Conservation (phyloP, 1,140 invertebrate species). For the Drosophila mauritiana region DNA sequence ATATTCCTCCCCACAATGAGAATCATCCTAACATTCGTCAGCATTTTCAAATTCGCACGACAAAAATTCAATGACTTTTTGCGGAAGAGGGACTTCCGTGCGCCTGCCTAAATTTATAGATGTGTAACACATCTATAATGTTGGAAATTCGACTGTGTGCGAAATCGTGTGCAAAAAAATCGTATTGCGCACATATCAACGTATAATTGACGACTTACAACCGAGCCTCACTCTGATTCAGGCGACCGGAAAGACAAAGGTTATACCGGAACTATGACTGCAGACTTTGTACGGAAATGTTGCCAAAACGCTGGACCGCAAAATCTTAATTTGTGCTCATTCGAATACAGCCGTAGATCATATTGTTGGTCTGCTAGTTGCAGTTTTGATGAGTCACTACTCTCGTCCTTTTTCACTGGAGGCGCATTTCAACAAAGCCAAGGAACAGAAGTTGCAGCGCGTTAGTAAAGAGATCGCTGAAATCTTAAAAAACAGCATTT, state of each 20-base stretch:
- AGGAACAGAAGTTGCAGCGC: slow-evolving; percentile 13
- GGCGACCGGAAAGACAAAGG: slow-evolving; percentile 90
- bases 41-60: too few relatives aligned
- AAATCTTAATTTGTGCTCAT: slow-evolving; percentile 91
- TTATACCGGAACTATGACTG: slow-evolving; percentile 88
- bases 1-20: too few relatives aligned
- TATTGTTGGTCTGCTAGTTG: slow-evolving; percentile 29
- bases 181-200: slow-evolving; percentile 78
- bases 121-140: too few relatives aligned
- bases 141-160: too few relatives aligned
- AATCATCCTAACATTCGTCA: too few relatives aligned
- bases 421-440: neutral
- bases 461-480: slow-evolving; percentile 35
- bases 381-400: slow-evolving; percentile 6
- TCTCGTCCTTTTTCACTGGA: slow-evolving; percentile 29
- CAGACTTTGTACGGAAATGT: slow-evolving; percentile 86
- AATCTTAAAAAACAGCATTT: slow-evolving; percentile 33
- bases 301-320: slow-evolving; percentile 69
- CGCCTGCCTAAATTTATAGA: too few relatives aligned
- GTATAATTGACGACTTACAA: slow-evolving; percentile 81
- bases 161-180: too few relatives aligned
- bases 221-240: slow-evolving; percentile 88
- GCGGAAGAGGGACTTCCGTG: too few relatives aligned
- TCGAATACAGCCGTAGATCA: slow-evolving; percentile 93
- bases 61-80: too few relatives aligned